These are phyloP conservation scores for Aromia moschata DNA, from an alignment of 2,888 invertebrate genomes.

Conservation along the genomic window DNA sequence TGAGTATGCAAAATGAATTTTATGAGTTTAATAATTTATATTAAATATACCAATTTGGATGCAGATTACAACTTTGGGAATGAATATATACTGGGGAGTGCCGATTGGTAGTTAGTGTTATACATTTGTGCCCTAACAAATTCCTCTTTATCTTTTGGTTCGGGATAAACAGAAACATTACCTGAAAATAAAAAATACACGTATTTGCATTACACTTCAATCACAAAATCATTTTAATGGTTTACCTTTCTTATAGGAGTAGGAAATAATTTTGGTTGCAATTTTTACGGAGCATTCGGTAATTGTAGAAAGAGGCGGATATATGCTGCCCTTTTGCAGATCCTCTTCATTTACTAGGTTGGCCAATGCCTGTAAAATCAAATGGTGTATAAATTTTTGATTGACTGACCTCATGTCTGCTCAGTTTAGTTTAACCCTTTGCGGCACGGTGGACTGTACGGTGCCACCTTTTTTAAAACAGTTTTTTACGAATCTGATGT, in stretches of 20 bases:
- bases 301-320: slow-evolving; percentile 88
- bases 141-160: slow-evolving; percentile 75
- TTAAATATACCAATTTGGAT: slow-evolving; percentile 5
- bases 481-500: no score
- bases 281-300: slow-evolving; percentile 88
- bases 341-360: slow-evolving; percentile 83
- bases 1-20: slow-evolving; percentile 8
- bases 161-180: slow-evolving; percentile 79
- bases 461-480: no score
- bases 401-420: no score
- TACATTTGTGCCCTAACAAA: slow-evolving; percentile 86
- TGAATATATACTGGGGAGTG: slow-evolving; percentile 73
- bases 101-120: slow-evolving; percentile 73
- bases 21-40: slow-evolving; percentile 14
- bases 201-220: no score
- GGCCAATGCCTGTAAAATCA: slow-evolving; percentile 81
- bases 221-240: background rate
- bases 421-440: no score
- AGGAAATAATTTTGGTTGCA: slow-evolving; percentile 81
- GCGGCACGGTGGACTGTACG: no score
- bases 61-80: slow-evolving; percentile 61
- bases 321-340: slow-evolving; percentile 85
- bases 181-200: slow-evolving; percentile 65
- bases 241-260: slow-evolving; percentile 80
- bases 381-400: no score